Evolutionary conservation across 2,888 invertebrate genomes (phyloP).

Genomic region (Merodon equestris): DNA sequence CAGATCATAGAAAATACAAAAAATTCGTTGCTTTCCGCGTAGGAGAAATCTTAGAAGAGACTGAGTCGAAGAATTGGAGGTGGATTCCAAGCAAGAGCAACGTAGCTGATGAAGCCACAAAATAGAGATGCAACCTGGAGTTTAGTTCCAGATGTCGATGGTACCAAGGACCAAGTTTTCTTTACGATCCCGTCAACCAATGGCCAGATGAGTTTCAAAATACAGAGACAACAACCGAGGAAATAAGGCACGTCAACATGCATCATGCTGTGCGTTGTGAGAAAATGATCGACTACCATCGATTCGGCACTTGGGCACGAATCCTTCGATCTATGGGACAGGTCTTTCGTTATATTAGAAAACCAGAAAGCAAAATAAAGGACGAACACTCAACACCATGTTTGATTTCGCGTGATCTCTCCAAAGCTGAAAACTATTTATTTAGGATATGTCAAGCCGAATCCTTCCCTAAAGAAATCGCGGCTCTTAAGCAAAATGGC

Average conservation of each 20-base stretch:
- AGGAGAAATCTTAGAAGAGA: conserved; percentile 30
- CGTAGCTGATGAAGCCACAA: conserved; percentile 32
- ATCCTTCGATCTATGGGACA: conserved; percentile 1
- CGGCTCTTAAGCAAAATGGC: not conserved
- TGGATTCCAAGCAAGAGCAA: conserved; percentile 23
- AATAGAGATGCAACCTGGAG: conserved; percentile 7
- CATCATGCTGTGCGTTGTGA: not conserved
- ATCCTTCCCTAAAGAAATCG: not conserved
- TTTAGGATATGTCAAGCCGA: not conserved
- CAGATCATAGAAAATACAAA: conserved; percentile 27
- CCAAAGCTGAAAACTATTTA: no score
- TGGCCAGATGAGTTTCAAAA: not conserved
- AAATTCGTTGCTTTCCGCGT: conserved; percentile 23
- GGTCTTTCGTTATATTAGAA: conserved; percentile 2
- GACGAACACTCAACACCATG: no score
- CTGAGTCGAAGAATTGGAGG: conserved; percentile 1
- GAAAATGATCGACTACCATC: no score
- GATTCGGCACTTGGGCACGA: not conserved
- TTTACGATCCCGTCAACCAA: not conserved
- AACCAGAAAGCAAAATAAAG: not conserved
- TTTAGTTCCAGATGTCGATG: conserved; percentile 9
- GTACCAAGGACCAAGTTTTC: conserved; percentile 3
- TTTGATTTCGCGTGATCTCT: not conserved
- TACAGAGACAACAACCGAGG: not conserved
- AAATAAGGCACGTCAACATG: not conserved